Percentiles rank a stretch among this genome's conserved stretches.
These are phyloP conservation scores for Mystacides longicornis DNA, from an alignment of 2,888 invertebrate genomes.

Conservation along the genomic window DNA sequence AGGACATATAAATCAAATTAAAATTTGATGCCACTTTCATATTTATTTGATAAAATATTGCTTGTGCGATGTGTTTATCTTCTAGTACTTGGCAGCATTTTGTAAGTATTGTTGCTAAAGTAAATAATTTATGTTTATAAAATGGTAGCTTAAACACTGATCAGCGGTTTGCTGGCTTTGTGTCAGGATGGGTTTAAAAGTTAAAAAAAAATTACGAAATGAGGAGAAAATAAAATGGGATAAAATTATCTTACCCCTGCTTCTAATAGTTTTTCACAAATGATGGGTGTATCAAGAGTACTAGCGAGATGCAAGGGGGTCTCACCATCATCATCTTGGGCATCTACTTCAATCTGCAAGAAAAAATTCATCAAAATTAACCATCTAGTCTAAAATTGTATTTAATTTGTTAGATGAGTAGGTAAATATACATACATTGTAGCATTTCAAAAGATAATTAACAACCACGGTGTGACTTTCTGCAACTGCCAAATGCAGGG, in stretches of 20 bases:
- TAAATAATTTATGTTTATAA: too few relatives aligned
- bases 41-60: too few relatives aligned
- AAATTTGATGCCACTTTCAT: too few relatives aligned
- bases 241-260: constrained; percentile 21
- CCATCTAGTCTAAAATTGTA: neutral
- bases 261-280: constrained; percentile 15
- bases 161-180: too few relatives aligned
- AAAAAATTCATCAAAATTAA: too few relatives aligned
- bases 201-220: neutral
- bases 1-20: too few relatives aligned
- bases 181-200: too few relatives aligned
- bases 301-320: constrained; percentile 21
- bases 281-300: constrained; percentile 2
- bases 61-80: too few relatives aligned
- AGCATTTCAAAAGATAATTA: constrained; percentile 12
- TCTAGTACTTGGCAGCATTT: too few relatives aligned
- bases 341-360: constrained; percentile 15
- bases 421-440: constrained; percentile 9
- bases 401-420: neutral
- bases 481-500: constrained; percentile 19
- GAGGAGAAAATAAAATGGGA: neutral
- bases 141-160: too few relatives aligned
- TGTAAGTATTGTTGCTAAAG: too few relatives aligned
- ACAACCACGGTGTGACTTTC: constrained; percentile 8
- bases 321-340: constrained; percentile 8